Conservation (phyloP, 2,797 vertebrate genomes). For the Glyptemys insculpta region DNA sequence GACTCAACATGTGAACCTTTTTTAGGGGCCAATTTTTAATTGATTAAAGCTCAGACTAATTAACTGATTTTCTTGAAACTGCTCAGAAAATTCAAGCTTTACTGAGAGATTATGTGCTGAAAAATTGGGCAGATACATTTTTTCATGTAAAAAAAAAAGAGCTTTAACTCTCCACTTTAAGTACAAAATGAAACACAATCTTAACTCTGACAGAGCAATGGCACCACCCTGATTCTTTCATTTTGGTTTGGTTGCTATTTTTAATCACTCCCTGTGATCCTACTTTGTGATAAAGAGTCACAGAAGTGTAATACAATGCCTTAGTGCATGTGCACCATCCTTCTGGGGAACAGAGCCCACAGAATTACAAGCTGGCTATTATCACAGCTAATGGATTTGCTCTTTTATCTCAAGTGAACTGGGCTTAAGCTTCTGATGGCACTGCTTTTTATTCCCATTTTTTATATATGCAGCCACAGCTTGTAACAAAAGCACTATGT, state of each 20-base stretch:
- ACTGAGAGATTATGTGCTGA: neutral
- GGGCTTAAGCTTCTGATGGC: neutral
- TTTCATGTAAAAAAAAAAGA: neutral
- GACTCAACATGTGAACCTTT: neutral
- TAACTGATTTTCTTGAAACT: neutral
- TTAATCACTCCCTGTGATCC: neutral
- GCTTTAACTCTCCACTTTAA: neutral
- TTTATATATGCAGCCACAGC: neutral
- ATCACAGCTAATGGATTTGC: neutral
- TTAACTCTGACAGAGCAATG: neutral
- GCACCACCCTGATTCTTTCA: neutral
- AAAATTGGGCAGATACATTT: neutral
- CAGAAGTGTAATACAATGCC: neutral
- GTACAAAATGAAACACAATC: neutral
- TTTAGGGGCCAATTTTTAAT: neutral
- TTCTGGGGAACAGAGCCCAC: fast-evolving
- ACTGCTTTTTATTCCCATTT: neutral
- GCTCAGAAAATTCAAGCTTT: neutral
- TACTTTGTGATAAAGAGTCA: neutral
- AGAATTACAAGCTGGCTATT: neutral
- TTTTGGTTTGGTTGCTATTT: neutral
- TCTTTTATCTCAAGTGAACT: neutral
- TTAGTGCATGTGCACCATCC: neutral
- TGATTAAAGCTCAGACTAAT: neutral
- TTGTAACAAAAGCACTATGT: neutral